These are phyloP conservation scores for Oscheius sp. DNA, from an alignment of 2,888 invertebrate species.

Conservation along the genomic window DNA sequence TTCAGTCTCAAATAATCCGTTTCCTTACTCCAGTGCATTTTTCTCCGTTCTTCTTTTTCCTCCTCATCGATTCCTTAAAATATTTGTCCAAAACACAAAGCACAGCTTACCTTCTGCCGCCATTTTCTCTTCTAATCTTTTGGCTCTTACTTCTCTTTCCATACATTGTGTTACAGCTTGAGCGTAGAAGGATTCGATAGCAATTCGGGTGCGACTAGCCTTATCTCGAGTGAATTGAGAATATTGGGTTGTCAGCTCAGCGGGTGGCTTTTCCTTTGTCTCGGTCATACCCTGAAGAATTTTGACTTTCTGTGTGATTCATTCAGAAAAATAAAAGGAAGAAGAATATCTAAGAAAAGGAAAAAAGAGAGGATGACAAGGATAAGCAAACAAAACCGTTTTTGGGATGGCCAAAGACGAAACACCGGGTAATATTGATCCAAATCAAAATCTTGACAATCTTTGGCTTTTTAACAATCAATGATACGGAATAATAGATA, in stretches of 20 bases:
- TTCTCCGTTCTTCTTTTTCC: conserved; percentile 88
- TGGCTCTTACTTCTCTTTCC: conserved; percentile 87
- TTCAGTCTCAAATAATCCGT: conserved; percentile 96
- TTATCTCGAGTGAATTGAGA: conserved; percentile 40
- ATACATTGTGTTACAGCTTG: conserved; percentile 91
- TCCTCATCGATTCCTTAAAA: conserved; percentile 59
- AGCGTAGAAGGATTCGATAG: conserved; percentile 98
- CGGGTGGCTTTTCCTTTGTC: conserved; percentile 2
- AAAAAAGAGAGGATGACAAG: not conserved
- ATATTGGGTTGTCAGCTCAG: conserved; percentile 8
- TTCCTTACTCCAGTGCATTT: conserved; percentile 96
- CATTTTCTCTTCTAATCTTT: conserved; percentile 88
- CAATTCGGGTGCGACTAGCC: conserved; percentile 90
- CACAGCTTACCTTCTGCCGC: conserved; percentile 84
- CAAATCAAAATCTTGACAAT: not conserved
- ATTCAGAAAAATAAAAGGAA: not conserved
- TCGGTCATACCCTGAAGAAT: conserved; percentile 32
- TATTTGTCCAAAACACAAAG: conserved; percentile 8
- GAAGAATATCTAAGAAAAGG: not conserved
- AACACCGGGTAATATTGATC: no score
- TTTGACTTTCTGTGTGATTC: not conserved
- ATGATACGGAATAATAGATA: not conserved
- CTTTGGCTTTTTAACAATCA: not conserved
- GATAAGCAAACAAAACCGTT: no score
- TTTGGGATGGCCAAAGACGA: no score